Conservation (phyloP, 2,113 vertebrate genomes). For the Crocuta crocuta region DNA sequence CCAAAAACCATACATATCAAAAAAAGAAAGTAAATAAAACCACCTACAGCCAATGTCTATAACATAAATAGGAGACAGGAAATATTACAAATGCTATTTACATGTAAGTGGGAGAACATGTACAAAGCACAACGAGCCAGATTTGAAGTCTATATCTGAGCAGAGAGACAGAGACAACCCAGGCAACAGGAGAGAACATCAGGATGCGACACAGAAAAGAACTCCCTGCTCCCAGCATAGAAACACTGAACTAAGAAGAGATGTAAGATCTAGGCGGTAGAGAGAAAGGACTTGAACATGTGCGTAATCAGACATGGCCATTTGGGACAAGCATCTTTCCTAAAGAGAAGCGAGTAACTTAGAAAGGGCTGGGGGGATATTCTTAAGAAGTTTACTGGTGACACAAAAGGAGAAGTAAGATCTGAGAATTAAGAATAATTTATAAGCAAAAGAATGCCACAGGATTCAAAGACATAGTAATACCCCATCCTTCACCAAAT, state of each 20-base stretch:
- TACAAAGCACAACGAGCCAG: not conserved
- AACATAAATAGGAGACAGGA: not conserved
- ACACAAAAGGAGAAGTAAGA: not conserved
- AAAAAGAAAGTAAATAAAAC: slow-evolving; percentile 11
- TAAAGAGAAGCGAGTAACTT: not conserved
- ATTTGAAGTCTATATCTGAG: not conserved
- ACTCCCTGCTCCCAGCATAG: not conserved
- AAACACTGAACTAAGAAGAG: not conserved
- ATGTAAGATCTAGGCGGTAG: no score
- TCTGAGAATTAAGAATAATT: not conserved
- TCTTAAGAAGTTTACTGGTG: not conserved
- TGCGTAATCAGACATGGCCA: not conserved
- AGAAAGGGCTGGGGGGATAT: not conserved
- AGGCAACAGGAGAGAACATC: not conserved
- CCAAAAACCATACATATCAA: not conserved
- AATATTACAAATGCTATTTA: not conserved
- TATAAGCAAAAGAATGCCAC: not conserved
- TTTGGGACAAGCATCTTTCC: not conserved
- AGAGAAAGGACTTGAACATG: not conserved
- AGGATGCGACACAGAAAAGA: not conserved
- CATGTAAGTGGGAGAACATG: not conserved
- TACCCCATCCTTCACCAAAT: not conserved
- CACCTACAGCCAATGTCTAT: not conserved
- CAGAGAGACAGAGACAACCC: not conserved
- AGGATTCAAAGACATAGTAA: not conserved